phyloP scores from a whole-genome alignment of 2,113 vertebrate species.

The Megaptera novaeangliae region DNA sequence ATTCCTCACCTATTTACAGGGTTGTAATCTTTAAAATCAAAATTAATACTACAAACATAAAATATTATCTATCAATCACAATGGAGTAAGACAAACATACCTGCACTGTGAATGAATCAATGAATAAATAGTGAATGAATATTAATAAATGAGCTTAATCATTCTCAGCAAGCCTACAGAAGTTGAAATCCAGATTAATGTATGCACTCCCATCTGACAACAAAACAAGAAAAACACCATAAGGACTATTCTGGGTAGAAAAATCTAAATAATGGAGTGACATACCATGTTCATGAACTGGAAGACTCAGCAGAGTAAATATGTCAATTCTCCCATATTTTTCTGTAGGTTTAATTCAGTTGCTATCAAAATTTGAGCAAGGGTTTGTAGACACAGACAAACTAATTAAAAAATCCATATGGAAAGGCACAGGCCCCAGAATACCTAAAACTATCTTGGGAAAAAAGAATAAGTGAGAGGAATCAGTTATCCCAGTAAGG shows the following conservation, averaged over 20 bases:
- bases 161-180: not conserved
- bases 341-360: not conserved
- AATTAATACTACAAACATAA: not conserved
- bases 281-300: not conserved
- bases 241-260: not conserved
- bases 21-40: not conserved
- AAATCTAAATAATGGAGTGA: not conserved
- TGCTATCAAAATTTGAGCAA: not conserved
- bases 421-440: not conserved
- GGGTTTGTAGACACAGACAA: not conserved
- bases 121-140: not conserved
- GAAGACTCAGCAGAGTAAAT: not conserved
- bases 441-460: not conserved
- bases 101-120: not conserved
- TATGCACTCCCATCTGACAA: not conserved
- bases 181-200: not conserved
- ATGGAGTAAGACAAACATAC: not conserved
- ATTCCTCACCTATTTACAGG: not conserved
- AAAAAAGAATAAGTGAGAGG: not conserved
- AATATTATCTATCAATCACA: not conserved
- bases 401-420: not conserved
- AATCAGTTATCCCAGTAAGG: not conserved
- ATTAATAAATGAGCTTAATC: not conserved
- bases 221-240: not conserved
- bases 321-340: not conserved